Evolutionary conservation across 2,113 vertebrate genomes (phyloP), one percentile per base, ranked within the genome.

Genomic region (Eolophus roseicapilla): DNA sequence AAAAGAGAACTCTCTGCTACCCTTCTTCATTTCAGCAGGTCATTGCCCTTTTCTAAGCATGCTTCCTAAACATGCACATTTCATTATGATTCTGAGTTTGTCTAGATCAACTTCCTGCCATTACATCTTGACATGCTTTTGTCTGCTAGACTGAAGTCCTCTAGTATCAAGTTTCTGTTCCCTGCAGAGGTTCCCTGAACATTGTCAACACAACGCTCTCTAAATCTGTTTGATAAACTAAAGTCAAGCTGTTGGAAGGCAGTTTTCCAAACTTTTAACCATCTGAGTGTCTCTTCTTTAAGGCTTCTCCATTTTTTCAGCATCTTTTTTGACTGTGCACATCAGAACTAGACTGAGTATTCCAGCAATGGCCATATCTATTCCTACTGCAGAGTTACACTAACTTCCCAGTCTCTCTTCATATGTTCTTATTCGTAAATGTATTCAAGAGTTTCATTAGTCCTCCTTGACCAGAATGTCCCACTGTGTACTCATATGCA

Each of bases 31-130:
- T 93, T 81, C 55, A 91, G 39, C 20, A 92, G 65, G 64, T 89
- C 83, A 88, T 10, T 75, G 46, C 55, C 80, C 81, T 75, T 91
- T 86, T 65, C 63, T 74, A 70, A 94, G 70, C 5, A 23, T 33
- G 52, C 37, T 93, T 87, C 68, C 65, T 84, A 82, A 92, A 82
- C 83, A 92, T 25, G 52, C 62, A 92, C 19, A 53, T 89, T 91
- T 92, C 84, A 87, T 92, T 95, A 87, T 1, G 6, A 57, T 52
- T 82, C 69, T 69, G 65, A 82, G 41, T 53, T 95, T 91, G 91
- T 93, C 84, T 87, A 62, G 62, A 79, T 94, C 53, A 80, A 4
- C 89, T 95, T 96, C 96, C 91, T 91, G 86, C 62, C 81, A 33
- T 82, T 87, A 89, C 18, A 69, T 69, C 89, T 76, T 85, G 87